Percentiles rank a stretch among this genome's conserved stretches.
Evolutionary conservation across 2,888 invertebrate genomes (phyloP).

Genomic region (Imbricaverruca yamaguchii): DNA sequence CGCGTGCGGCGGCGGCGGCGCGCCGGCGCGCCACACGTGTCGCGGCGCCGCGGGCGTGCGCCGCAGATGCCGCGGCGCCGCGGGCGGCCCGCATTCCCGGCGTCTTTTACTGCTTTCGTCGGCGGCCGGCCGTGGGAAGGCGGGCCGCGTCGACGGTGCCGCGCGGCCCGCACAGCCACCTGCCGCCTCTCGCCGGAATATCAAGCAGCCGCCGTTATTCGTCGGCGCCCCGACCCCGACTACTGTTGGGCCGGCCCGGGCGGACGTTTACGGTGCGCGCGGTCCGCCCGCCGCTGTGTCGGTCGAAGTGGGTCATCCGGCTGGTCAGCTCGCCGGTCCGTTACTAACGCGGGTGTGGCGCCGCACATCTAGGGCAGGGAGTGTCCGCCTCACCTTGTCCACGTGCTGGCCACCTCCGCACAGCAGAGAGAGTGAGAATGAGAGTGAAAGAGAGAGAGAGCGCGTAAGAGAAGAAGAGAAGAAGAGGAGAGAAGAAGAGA

Average conservation of each 20-base stretch:
- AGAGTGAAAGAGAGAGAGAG: too few species aligned
- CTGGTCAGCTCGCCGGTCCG: not conserved
- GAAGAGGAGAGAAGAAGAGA: too few species aligned
- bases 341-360: not conserved
- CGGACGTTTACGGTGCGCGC: not conserved
- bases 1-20: not conserved
- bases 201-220: too few species aligned
- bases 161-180: not conserved
- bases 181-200: too few species aligned
- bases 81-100: conserved; percentile 2
- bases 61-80: not conserved
- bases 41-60: not conserved
- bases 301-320: not conserved
- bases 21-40: not conserved
- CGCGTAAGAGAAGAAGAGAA: too few species aligned
- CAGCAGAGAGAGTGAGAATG: not conserved
- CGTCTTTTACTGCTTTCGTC: conserved; percentile 7
- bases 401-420: not conserved
- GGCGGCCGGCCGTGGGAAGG: not conserved
- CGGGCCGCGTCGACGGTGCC: not conserved
- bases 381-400: too few species aligned
- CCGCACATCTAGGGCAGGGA: too few species aligned
- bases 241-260: not conserved
- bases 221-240: too few species aligned
- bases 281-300: not conserved